These are phyloP conservation scores for Bolinopsis microptera DNA, from an alignment of 37 sponge, comb jelly and placozoan species.

Conservation along the genomic window DNA sequence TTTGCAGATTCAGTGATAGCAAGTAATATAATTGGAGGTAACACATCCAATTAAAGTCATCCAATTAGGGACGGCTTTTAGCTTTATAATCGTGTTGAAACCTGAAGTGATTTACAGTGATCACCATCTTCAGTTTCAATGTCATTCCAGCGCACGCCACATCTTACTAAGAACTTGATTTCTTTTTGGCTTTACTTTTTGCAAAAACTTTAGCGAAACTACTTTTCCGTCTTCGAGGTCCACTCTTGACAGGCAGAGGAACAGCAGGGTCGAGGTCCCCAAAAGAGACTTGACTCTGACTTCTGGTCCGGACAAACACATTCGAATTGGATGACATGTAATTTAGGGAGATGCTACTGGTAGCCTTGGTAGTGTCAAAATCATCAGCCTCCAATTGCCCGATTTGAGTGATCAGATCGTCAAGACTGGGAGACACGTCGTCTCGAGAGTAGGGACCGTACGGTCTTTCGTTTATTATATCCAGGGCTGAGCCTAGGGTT, in stretches of 20 bases:
- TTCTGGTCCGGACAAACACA: not conserved
- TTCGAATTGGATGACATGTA: not conserved
- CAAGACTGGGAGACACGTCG: not conserved
- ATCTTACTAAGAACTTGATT: not conserved
- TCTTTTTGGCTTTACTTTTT: conserved; percentile 50
- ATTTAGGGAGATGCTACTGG: not conserved
- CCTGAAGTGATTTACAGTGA: not conserved
- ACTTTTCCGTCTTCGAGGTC: conserved; percentile 1
- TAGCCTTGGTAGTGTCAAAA: not conserved
- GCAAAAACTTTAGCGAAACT: conserved; percentile 22
- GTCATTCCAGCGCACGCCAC: not conserved
- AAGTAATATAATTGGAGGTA: not conserved
- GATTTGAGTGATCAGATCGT: not conserved
- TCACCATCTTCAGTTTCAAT: not conserved
- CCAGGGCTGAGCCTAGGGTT: not conserved
- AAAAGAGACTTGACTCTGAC: not conserved
- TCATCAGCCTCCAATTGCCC: not conserved
- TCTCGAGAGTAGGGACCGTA: not conserved
- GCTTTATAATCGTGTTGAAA: not conserved
- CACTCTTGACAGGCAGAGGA: not conserved
- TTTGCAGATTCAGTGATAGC: not conserved
- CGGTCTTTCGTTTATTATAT: not conserved
- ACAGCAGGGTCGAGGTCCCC: not conserved
- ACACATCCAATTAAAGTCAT: not conserved
- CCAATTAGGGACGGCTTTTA: not conserved